These are phyloP conservation scores for Crax fasciolata DNA, from an alignment of 2,797 vertebrate genomes.

Conservation along the genomic window DNA sequence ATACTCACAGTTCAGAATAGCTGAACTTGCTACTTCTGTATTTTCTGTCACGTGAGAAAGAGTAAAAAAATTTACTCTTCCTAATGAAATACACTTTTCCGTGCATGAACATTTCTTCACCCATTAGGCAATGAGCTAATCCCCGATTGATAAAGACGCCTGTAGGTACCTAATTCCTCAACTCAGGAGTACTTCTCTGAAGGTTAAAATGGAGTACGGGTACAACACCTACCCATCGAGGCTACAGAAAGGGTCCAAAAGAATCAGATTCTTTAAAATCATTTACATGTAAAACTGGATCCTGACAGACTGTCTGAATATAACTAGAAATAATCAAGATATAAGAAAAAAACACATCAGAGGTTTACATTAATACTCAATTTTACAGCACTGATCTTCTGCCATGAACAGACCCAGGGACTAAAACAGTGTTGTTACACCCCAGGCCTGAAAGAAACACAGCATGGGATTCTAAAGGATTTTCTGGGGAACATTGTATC, in stretches of 20 bases:
- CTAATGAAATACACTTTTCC: not conserved
- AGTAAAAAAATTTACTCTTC: not conserved
- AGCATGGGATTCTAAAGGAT: conserved; percentile 48
- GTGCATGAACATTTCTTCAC: not conserved
- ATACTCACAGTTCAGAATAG: not conserved
- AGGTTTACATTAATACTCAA: conserved; percentile 6
- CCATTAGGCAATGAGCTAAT: not conserved
- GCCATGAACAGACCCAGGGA: conserved; percentile 60
- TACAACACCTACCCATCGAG: not conserved
- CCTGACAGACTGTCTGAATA: not conserved
- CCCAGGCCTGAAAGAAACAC: conserved; percentile 35
- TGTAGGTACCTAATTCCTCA: not conserved
- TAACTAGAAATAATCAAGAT: conserved; percentile 15
- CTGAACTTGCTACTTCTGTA: not conserved
- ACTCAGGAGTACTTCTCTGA: not conserved
- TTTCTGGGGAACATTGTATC: not conserved
- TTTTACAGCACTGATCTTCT: conserved; percentile 53
- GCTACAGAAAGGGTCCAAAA: not conserved
- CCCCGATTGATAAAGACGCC: not conserved
- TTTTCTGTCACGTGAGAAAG: not conserved
- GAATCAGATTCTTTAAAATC: not conserved
- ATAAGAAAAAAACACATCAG: not conserved
- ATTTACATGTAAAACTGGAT: not conserved
- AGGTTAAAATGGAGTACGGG: not conserved
- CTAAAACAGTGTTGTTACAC: conserved; percentile 41